Evolutionary conservation across 2,888 invertebrate species (phyloP).

Genomic region (Crematogaster levior): DNA sequence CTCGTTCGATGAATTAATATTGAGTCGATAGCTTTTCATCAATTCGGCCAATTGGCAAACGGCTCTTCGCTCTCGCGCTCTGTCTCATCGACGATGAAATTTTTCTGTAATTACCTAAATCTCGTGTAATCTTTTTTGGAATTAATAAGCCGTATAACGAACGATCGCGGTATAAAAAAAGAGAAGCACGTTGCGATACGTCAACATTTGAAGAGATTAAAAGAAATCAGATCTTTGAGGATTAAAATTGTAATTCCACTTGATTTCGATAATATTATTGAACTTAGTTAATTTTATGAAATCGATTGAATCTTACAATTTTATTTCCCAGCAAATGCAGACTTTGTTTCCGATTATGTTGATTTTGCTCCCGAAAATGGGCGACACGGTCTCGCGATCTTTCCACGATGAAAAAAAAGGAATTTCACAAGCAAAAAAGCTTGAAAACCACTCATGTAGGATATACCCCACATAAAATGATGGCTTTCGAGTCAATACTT

Average conservation of each 20-base stretch:
- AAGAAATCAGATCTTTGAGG: background rate
- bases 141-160: background rate
- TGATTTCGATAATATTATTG: too few relatives aligned
- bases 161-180: background rate
- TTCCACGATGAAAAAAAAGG: background rate
- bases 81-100: background rate
- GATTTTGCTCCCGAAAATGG: background rate
- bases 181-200: background rate
- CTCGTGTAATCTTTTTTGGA: background rate
- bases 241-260: too few relatives aligned
- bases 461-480: conserved; percentile 21
- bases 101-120: conserved; percentile 26
- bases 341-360: background rate
- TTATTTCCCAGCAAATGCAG: background rate
- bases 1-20: conserved; percentile 46
- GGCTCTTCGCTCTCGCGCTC: background rate
- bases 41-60: conserved; percentile 35
- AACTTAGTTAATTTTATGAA: background rate
- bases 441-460: conserved; percentile 20
- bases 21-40: conserved; percentile 43
- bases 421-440: conserved; percentile 24
- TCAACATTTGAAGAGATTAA: background rate
- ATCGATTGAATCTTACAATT: background rate
- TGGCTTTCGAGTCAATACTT: conserved; percentile 26
- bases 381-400: background rate